Evolutionary conservation across 1,140 invertebrate genomes (phyloP).

Genomic region (Lepidostoma basale): DNA sequence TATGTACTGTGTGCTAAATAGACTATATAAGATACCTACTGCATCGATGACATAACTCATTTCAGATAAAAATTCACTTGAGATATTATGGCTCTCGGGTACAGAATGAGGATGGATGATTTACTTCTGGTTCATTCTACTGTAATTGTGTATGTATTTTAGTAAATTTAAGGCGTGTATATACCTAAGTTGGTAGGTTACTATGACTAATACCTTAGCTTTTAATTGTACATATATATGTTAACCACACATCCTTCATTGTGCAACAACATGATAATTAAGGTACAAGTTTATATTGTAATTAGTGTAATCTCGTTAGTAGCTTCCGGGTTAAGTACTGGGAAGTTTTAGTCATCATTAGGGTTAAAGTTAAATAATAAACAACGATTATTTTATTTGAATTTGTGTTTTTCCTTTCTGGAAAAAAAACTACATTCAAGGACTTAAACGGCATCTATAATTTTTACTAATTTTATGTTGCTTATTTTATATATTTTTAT

Average conservation of each 20-base stretch:
- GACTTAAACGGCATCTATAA: conserved; percentile 23
- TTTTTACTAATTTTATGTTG: conserved; percentile 3
- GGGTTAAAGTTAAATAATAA: conserved; percentile 4
- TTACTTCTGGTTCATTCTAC: too few species aligned
- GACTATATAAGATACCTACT: too few species aligned
- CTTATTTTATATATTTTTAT: conserved; percentile 19
- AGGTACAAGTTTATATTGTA: conserved; percentile 18
- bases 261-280: conserved; percentile 9
- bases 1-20: too few species aligned
- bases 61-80: too few species aligned
- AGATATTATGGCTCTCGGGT: too few species aligned
- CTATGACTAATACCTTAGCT: conserved; percentile 24
- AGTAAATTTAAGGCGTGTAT: conserved; percentile 23
- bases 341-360: conserved; percentile 22
- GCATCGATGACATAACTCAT: too few species aligned
- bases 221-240: conserved; percentile 7
- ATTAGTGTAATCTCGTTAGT: neutral
- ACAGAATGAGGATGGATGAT: too few species aligned
- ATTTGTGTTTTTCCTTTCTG: conserved; percentile 10
- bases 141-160: too few species aligned
- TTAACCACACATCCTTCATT: neutral
- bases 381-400: conserved; percentile 18
- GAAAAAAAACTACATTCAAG: conserved; percentile 5
- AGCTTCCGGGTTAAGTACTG: too few species aligned
- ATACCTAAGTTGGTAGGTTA: conserved; percentile 9